These are phyloP conservation scores for Machimus atricapillus DNA, from an alignment of 2,888 invertebrate genomes.

Conservation along the genomic window DNA sequence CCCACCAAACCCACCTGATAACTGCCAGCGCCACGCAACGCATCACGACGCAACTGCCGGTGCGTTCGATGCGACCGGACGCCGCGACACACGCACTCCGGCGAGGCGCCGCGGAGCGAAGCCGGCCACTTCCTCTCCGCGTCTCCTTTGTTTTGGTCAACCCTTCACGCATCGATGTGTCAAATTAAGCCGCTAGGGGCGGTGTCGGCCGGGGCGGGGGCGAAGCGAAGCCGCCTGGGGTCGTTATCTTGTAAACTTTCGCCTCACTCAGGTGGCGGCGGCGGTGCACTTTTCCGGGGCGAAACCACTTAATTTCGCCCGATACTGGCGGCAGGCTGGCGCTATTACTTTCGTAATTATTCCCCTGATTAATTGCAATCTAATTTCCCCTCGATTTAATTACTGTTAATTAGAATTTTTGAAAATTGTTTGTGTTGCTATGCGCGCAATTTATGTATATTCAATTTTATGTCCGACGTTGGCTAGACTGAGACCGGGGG, in stretches of 20 bases:
- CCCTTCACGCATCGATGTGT: background rate
- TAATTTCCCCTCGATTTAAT: slow-evolving; percentile 1
- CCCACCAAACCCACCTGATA: background rate
- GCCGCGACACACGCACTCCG: background rate
- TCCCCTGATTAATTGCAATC: background rate
- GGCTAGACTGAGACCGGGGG: background rate
- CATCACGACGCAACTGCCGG: background rate
- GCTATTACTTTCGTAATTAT: background rate
- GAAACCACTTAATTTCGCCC: background rate
- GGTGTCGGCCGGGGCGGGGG: background rate
- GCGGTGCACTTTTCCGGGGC: background rate
- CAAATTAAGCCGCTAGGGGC: background rate
- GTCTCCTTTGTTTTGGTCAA: background rate
- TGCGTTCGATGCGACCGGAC: background rate
- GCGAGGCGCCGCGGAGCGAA: background rate
- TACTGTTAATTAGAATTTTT: slow-evolving; percentile 18
- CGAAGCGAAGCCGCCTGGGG: background rate
- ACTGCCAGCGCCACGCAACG: background rate
- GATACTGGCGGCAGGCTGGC: background rate
- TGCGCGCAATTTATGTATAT: slow-evolving; percentile 30
- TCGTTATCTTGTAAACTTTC: background rate
- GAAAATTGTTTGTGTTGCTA: slow-evolving; percentile 32
- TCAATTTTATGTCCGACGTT: slow-evolving; percentile 15
- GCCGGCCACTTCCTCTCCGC: background rate
- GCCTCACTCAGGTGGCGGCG: background rate